Percentiles rank a stretch among this genome's conserved stretches.
Evolutionary conservation across 2,888 invertebrate genomes (phyloP).

Genomic region (Lasioglossum marginatum): DNA sequence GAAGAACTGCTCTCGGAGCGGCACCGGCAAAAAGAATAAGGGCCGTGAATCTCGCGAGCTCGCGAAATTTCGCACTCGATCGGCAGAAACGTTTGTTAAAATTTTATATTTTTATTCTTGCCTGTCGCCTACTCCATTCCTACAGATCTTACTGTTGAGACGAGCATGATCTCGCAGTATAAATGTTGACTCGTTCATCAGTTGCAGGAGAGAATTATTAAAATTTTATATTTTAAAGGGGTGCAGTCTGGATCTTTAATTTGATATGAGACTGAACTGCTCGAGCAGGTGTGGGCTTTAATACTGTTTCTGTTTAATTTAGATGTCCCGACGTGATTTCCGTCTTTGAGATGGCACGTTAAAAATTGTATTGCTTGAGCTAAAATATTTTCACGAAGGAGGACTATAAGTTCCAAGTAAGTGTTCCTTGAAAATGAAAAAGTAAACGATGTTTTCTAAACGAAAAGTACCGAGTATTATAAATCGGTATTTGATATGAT

Average conservation of each 20-base stretch:
- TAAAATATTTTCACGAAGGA: background rate
- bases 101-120: background rate
- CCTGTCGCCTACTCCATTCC: background rate
- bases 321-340: background rate
- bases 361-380: background rate
- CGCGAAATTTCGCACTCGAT: background rate
- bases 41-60: background rate
- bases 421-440: background rate
- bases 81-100: background rate
- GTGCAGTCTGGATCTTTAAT: background rate
- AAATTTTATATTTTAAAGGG: background rate
- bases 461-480: background rate
- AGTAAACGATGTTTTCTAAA: background rate
- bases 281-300: background rate
- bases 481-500: background rate
- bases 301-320: background rate
- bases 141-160: background rate
- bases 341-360: background rate
- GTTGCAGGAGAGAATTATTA: background rate
- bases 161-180: background rate
- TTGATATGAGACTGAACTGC: background rate
- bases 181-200: background rate
- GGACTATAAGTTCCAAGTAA: background rate
- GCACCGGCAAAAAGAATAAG: background rate
- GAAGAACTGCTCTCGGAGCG: constrained; percentile 13